phyloP scores from a whole-genome alignment of 1,140 invertebrate genomes.

The Lycorma delicatula region DNA sequence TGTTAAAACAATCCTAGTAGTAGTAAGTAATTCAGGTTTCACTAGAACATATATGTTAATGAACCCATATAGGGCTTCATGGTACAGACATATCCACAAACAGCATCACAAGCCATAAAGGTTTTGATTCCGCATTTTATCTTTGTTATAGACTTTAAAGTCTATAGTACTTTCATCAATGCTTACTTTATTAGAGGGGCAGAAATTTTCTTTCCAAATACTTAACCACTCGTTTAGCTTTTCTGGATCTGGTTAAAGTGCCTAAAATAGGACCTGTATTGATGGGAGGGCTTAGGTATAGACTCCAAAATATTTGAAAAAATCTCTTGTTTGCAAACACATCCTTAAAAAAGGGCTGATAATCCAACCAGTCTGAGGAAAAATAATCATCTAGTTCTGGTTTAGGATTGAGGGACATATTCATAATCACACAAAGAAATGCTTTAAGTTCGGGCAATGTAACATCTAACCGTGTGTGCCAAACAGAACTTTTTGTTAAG shows the following conservation, averaged over 20 bases:
- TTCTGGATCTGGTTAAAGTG: neutral
- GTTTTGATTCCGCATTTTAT: constrained; percentile 10
- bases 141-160: constrained; percentile 13
- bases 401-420: constrained; percentile 10
- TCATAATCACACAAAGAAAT: constrained; percentile 12
- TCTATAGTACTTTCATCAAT: constrained; percentile 11
- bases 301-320: constrained; percentile 6
- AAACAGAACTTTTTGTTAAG: neutral
- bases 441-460: constrained; percentile 9
- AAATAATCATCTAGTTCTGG: constrained; percentile 12
- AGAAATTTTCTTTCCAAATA: constrained; percentile 7
- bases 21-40: constrained; percentile 5
- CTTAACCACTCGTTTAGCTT: constrained; percentile 8
- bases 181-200: constrained; percentile 3
- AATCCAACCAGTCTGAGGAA: constrained; percentile 1
- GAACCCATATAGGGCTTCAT: constrained; percentile 11
- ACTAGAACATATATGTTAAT: neutral
- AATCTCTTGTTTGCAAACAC: constrained; percentile 8
- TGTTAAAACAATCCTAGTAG: constrained; percentile 8
- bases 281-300: constrained; percentile 2
- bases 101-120: constrained; percentile 2
- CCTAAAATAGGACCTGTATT: constrained; percentile 1
- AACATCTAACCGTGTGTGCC: neutral
- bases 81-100: constrained; percentile 11
- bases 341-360: constrained; percentile 10